Evolutionary conservation across 35 echinoderm and acorn worm genomes (phyloP), one percentile per base, ranked within the genome.

Genomic region (Acanthaster planci): DNA sequence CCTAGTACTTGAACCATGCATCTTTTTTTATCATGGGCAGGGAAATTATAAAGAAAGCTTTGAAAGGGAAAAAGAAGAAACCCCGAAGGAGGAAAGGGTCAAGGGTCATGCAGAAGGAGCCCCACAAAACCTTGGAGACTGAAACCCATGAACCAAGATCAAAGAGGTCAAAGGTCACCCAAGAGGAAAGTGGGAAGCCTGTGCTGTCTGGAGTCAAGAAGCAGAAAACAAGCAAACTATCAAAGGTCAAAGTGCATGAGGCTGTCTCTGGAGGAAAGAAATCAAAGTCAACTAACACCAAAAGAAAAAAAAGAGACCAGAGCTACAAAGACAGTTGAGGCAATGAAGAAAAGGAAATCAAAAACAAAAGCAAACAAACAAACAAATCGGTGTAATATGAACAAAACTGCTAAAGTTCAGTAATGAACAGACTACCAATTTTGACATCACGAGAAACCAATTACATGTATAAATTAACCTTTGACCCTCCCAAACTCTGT

Each of bases 1-100:
- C 12, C 42, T 47, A 47, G 12, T 47, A 47, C 12, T 47, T 47
- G 42, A 47, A 6, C 4, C 42, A 47, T 47, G 4, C 12, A 12
- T 47, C 30, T 72, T n/a, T 72, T 14, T 72, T 72, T 60, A 14
- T 21, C 30, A 4, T 10, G 10, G 14, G 22, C 23, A 72, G 64
- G 23, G 64, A 72, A 72, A 72, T 72, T 34, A 72, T 72, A 19
- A 72, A 72, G 64, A 72, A 72, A 34, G 23, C 19, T 26, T 29
- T n/a, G 64, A 72, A 72, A 8, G 23, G 23, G 9, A 72, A 72
- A 26, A 19, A 72, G 30, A 26, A 72, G 23, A 35, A 36, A 0
- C 2, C 26, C 64, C 64, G 10, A 9, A 72, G 30, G 18, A 72
- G 64, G 23, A 7, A 72, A 72, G 34, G 64, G 23, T 72, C 64